These are phyloP conservation scores for Malacoctenus gilli DNA, from an alignment of 2,797 vertebrate species.

Conservation along the genomic window DNA sequence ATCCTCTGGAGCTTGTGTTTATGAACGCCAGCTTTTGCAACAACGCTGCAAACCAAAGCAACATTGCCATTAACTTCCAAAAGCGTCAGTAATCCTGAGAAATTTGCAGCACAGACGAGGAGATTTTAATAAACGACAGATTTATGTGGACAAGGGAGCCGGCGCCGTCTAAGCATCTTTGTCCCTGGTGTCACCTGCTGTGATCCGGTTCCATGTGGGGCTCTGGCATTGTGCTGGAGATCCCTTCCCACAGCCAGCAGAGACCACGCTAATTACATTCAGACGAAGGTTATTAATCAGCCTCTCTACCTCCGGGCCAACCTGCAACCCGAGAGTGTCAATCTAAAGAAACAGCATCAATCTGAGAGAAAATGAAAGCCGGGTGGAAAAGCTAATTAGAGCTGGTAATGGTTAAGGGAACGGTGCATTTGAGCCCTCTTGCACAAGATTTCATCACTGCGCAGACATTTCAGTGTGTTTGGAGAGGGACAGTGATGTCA, in stretches of 20 bases:
- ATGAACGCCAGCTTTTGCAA: too few relatives aligned
- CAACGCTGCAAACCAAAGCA: background rate
- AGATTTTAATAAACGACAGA: slow-evolving; percentile 2
- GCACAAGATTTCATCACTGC: slow-evolving; percentile 56
- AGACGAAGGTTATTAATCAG: slow-evolving; percentile 48
- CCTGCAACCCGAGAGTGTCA: slow-evolving; percentile 46
- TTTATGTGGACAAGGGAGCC: background rate
- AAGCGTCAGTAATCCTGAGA: background rate
- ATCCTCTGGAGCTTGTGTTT: too few relatives aligned
- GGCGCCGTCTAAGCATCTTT: background rate
- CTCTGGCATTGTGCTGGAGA: slow-evolving; percentile 26
- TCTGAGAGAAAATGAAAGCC: slow-evolving; percentile 49
- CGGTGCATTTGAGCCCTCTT: slow-evolving; percentile 45
- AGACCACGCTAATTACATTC: slow-evolving; percentile 49
- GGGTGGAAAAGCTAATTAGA: slow-evolving; percentile 55
- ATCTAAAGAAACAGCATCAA: slow-evolving; percentile 53
- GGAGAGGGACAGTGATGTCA: slow-evolving; percentile 40
- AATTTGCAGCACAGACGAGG: background rate
- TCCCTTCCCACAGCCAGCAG: slow-evolving; percentile 27
- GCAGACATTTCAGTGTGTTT: slow-evolving; percentile 21
- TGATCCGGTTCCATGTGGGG: background rate
- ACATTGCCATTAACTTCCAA: background rate
- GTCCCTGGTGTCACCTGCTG: slow-evolving; percentile 21
- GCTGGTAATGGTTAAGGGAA: slow-evolving; percentile 34
- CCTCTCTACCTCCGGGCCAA: slow-evolving; percentile 40